These are phyloP conservation scores for Euura lappo DNA, from an alignment of 1,140 invertebrate species.

Conservation along the genomic window DNA sequence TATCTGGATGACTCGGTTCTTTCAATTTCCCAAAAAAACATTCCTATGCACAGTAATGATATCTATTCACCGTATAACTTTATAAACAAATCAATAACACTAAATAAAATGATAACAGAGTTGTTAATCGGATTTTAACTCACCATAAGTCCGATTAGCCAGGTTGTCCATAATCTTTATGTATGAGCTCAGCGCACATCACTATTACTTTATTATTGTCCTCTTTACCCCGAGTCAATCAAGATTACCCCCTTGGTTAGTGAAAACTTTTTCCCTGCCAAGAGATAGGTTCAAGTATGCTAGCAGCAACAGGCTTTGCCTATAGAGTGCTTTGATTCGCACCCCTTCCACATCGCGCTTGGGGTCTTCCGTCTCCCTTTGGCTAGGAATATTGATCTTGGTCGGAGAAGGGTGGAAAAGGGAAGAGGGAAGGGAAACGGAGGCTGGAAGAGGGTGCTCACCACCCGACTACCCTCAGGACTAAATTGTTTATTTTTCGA, in stretches of 20 bases:
- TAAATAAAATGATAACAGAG: not conserved
- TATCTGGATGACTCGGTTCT: too few species aligned
- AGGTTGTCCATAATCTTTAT: conserved; percentile 54
- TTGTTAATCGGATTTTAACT: conserved; percentile 29
- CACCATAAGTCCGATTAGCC: conserved; percentile 49
- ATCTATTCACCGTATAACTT: too few species aligned
- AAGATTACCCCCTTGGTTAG: conserved; percentile 8
- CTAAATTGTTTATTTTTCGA: conserved; percentile 48
- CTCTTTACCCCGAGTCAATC: not conserved
- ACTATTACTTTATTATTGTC: conserved; percentile 33
- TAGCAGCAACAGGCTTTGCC: conserved; percentile 58
- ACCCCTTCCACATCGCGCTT: conserved; percentile 39
- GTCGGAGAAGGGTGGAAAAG: conserved; percentile 30
- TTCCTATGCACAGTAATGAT: too few species aligned
- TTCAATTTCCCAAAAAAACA: too few species aligned
- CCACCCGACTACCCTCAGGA: not conserved
- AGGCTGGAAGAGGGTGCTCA: conserved; percentile 9
- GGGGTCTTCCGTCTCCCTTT: conserved; percentile 39
- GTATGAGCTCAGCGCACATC: conserved; percentile 49
- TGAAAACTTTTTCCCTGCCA: conserved; percentile 8
- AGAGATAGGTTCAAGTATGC: conserved; percentile 19
- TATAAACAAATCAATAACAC: too few species aligned
- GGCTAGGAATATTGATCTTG: conserved; percentile 58
- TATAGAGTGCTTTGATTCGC: conserved; percentile 48
- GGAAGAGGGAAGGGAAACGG: conserved; percentile 31